phyloP scores from a whole-genome alignment of 2,113 vertebrate species.

The Pelobates fuscus region DNA sequence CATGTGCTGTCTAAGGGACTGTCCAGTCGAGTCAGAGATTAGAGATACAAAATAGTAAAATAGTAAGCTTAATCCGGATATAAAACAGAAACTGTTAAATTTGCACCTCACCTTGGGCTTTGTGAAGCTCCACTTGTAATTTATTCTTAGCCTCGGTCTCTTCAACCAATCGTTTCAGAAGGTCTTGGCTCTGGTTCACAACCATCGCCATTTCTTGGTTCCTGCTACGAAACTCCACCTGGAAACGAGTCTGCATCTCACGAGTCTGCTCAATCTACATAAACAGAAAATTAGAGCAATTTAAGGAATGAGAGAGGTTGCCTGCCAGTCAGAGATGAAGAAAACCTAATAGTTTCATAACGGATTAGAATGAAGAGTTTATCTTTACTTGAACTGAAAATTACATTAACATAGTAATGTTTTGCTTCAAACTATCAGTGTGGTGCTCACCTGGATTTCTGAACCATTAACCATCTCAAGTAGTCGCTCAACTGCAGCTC shows the following conservation, averaged over 20 bases:
- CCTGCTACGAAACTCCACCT: constrained; percentile 76
- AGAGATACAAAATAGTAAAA: no score
- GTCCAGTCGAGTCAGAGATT: no score
- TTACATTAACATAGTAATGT: no score
- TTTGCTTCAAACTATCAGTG: neutral
- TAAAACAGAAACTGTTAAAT: neutral
- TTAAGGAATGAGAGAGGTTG: no score
- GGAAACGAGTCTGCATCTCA: constrained; percentile 70
- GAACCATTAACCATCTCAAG: constrained; percentile 84
- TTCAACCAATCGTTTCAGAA: constrained; percentile 76
- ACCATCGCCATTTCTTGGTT: constrained; percentile 72
- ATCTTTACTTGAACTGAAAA: no score
- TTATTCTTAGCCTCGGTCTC: constrained; percentile 72
- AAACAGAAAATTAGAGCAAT: neutral
- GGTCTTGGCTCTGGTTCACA: constrained; percentile 75
- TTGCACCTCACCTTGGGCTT: constrained; percentile 78
- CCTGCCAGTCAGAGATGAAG: no score
- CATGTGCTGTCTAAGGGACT: no score
- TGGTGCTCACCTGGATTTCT: constrained; percentile 75
- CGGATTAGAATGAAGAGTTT: no score
- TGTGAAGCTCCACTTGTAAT: constrained; percentile 84
- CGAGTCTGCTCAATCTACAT: constrained; percentile 82
- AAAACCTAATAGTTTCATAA: no score
- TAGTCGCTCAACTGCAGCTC: constrained; percentile 78
- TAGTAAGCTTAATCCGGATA: no score